phyloP scores from a whole-genome alignment of 2,113 vertebrate species.

The Aptenodytes forsteri region DNA sequence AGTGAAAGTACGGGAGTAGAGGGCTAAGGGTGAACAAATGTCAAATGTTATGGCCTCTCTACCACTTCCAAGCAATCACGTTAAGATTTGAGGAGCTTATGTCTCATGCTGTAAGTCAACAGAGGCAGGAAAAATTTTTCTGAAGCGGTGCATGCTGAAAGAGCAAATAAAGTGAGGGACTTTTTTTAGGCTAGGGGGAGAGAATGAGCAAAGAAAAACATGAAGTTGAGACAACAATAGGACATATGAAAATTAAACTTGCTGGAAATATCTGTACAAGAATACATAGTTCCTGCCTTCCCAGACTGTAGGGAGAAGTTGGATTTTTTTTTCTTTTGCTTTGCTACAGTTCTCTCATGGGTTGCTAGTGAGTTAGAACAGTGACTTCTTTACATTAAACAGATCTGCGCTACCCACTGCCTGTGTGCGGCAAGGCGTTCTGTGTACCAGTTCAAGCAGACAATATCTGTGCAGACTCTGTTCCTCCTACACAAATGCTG shows the following conservation, averaged over 20 bases:
- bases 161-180: background rate
- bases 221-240: background rate
- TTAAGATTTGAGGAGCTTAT: background rate
- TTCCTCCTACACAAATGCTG: conserved; percentile 40
- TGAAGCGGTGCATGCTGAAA: background rate
- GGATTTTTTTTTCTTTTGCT: background rate
- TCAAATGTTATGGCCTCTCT: background rate
- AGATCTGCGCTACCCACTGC: background rate
- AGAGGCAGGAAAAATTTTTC: background rate
- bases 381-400: background rate
- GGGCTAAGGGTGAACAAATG: background rate
- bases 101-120: background rate
- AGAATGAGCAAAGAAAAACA: background rate
- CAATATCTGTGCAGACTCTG: conserved; percentile 18
- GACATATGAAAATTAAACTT: background rate
- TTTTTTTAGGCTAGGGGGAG: background rate
- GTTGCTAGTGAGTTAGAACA: background rate
- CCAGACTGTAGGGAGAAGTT: background rate
- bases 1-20: background rate
- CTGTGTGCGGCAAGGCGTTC: conserved; percentile 3
- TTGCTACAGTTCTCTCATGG: background rate
- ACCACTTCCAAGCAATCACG: background rate
- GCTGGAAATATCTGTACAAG: background rate
- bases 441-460: background rate
- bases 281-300: background rate